Percentiles rank a stretch among this genome's conserved stretches.
phyloP scores from a whole-genome alignment of 1,140 invertebrate species.

The Drosophila nigrodunni region DNA sequence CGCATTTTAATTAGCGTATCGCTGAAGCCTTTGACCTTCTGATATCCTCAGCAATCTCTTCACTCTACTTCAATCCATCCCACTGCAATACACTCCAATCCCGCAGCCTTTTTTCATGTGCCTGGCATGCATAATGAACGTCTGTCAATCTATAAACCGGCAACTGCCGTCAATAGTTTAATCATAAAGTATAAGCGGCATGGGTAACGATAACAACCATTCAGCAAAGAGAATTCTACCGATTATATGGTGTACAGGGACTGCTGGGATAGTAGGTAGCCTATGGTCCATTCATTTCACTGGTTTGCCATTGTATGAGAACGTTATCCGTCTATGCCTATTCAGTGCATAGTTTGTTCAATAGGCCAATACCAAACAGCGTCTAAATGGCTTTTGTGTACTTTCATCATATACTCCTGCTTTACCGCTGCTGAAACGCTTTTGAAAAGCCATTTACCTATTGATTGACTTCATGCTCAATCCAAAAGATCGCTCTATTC shows the following conservation, averaged over 20 bases:
- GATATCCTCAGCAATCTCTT: not conserved
- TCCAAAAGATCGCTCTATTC: constrained; percentile 8
- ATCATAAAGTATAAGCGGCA: constrained; percentile 71
- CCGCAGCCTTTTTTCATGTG: not conserved
- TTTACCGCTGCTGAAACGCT: constrained; percentile 23
- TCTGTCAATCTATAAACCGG: constrained; percentile 52
- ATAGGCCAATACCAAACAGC: constrained; percentile 78
- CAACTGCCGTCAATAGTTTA: constrained; percentile 71
- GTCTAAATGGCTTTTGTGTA: constrained; percentile 76
- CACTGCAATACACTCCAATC: not conserved
- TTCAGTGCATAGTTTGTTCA: constrained; percentile 61
- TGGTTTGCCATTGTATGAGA: constrained; percentile 28
- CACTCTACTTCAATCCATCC: not conserved
- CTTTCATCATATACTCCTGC: not conserved
- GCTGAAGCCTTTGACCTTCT: constrained; percentile 57
- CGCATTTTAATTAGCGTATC: constrained; percentile 74
- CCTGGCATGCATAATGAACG: constrained; percentile 63
- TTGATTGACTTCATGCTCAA: constrained; percentile 54
- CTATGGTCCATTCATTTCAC: constrained; percentile 38
- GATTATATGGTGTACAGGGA: not conserved
- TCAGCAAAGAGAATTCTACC: constrained; percentile 34
- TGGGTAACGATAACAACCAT: constrained; percentile 76
- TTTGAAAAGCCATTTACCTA: constrained; percentile 69
- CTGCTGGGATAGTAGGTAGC: constrained; percentile 16
- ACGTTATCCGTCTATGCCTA: constrained; percentile 55